Conservation (phyloP, 2,888 invertebrate species). For the Chouioia cunea region DNA sequence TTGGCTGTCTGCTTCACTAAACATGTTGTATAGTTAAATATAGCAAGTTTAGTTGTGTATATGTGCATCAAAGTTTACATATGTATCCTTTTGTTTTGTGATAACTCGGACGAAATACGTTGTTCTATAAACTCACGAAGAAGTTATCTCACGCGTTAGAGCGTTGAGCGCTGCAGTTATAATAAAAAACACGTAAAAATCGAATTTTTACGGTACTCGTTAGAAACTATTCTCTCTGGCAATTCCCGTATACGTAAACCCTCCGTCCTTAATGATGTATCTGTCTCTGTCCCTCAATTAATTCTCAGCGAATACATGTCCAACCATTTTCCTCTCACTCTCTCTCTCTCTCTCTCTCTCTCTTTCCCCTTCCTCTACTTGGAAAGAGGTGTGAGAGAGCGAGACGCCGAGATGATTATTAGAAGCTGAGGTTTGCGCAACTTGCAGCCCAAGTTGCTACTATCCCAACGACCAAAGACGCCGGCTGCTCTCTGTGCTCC, state of each 20-base stretch:
- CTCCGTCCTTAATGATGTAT: slow-evolving; percentile 38
- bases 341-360: too few relatives aligned
- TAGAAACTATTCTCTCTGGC: slow-evolving; percentile 4
- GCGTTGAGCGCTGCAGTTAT: too few relatives aligned
- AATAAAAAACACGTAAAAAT: neutral
- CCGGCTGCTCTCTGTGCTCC: neutral
- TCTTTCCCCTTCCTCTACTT: too few relatives aligned
- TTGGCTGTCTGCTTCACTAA: too few relatives aligned
- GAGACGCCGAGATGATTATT: slow-evolving; percentile 51
- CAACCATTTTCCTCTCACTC: neutral
- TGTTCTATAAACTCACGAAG: too few relatives aligned
- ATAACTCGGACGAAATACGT: too few relatives aligned
- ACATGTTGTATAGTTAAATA: too few relatives aligned
- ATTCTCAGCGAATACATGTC: slow-evolving; percentile 38
- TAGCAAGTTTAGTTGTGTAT: too few relatives aligned
- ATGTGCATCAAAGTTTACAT: too few relatives aligned
- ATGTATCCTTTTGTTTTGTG: too few relatives aligned
- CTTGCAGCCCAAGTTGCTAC: too few relatives aligned
- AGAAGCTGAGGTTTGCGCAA: slow-evolving; percentile 46
- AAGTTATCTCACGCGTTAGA: too few relatives aligned
- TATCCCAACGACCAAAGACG: neutral
- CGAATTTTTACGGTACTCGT: neutral
- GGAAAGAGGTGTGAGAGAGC: slow-evolving; percentile 20
- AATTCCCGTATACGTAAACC: neutral
- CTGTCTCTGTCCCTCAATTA: slow-evolving; percentile 36